A percentile compares a stretch with the other conserved stretches of the same genome.
These are phyloP conservation scores for Lemur catta DNA, from an alignment of 2,797 vertebrate genomes.

Conservation along the genomic window DNA sequence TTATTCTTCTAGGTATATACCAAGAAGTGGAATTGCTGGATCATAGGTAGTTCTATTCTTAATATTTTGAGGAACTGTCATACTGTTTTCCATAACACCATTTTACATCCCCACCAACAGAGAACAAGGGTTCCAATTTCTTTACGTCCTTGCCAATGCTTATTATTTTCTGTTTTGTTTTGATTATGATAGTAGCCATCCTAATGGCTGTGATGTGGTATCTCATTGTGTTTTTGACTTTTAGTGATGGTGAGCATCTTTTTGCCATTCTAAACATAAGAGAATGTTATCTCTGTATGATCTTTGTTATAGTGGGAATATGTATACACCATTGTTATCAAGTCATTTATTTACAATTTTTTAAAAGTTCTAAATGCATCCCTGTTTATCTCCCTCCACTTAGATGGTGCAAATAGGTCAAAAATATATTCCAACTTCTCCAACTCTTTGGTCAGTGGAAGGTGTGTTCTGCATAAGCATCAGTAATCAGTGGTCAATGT, in stretches of 20 bases:
- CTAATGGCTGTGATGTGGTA: not conserved
- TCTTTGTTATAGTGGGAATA: not conserved
- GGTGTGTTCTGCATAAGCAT: not conserved
- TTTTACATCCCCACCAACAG: not conserved
- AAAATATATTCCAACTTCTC: not conserved
- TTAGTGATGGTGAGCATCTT: not conserved
- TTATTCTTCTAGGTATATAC: not conserved
- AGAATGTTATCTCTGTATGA: not conserved
- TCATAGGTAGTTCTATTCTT: constrained; percentile 16
- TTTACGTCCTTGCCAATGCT: not conserved
- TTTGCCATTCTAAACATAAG: not conserved
- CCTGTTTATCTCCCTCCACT: not conserved
- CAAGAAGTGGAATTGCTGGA: not conserved
- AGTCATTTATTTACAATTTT: not conserved
- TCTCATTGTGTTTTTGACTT: not conserved
- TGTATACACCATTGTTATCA: not conserved
- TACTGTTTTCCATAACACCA: not conserved
- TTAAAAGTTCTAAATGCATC: not conserved
- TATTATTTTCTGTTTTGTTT: not conserved
- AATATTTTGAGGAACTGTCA: not conserved
- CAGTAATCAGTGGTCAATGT: not conserved
- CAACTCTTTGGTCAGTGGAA: not conserved
- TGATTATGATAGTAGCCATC: not conserved
- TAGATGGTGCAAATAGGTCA: not conserved
- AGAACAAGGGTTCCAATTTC: not conserved